Percentiles rank a stretch among this genome's conserved stretches.
phyloP scores from a whole-genome alignment of 2,888 invertebrate genomes.

The Pandemis cinnamomeana region DNA sequence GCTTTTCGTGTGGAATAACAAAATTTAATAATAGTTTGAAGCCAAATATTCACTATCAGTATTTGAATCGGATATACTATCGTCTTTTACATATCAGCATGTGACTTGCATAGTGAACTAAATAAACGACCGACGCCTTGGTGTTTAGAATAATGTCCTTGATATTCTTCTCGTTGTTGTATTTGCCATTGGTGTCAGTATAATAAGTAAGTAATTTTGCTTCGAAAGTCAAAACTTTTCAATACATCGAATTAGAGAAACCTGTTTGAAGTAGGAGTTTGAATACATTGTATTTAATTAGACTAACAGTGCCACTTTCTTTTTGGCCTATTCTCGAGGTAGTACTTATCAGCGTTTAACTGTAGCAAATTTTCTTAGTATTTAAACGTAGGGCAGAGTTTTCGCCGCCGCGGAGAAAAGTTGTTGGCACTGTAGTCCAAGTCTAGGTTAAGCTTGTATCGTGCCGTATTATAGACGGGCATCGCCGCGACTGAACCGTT shows the following conservation, averaged over 20 bases:
- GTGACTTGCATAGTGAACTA: conserved; percentile 79
- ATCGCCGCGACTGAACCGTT: not conserved
- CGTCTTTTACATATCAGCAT: conserved; percentile 82
- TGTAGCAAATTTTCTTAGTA: conserved; percentile 23
- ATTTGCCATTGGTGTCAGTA: conserved; percentile 71
- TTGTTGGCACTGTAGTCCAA: conserved; percentile 32
- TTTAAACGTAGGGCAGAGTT: conserved; percentile 11
- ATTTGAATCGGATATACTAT: conserved; percentile 75
- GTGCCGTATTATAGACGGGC: conserved; percentile 21
- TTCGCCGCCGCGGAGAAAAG: conserved; percentile 1
- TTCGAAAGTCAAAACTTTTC: conserved; percentile 63
- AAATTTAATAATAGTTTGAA: conserved; percentile 54
- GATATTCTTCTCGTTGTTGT: conserved; percentile 68
- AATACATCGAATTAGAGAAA: conserved; percentile 46
- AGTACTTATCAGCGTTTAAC: conserved; percentile 9
- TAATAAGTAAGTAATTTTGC: conserved; percentile 60
- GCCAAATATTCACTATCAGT: conserved; percentile 75
- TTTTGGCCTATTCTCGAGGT: conserved; percentile 10
- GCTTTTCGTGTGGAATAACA: conserved; percentile 67
- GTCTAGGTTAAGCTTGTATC: conserved; percentile 27
- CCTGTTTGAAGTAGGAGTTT: conserved; percentile 47
- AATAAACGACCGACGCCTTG: conserved; percentile 68
- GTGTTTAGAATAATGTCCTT: conserved; percentile 65
- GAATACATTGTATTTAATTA: conserved; percentile 76
- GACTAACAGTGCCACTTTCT: conserved; percentile 38